Percentiles rank a stretch among this genome's conserved stretches.
These are phyloP conservation scores for Galemys pyrenaicus DNA, from an alignment of 2,113 vertebrate genomes.

Conservation along the genomic window DNA sequence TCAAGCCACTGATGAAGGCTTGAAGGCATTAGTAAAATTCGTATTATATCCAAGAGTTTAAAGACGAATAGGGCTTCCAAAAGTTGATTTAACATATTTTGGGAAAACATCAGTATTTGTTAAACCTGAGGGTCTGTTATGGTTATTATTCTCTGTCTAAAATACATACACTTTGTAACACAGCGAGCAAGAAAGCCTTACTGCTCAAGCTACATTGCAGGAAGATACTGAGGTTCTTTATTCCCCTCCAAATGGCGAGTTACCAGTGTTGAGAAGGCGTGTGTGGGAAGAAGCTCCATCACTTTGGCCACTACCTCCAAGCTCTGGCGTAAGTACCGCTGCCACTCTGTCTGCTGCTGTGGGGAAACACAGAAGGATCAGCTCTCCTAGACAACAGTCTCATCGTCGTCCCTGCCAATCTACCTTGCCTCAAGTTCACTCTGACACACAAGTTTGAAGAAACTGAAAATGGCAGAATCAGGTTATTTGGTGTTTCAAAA, in stretches of 20 bases:
- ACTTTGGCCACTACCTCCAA: constrained; percentile 98
- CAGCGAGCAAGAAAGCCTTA: neutral
- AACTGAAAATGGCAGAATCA: constrained; percentile 26
- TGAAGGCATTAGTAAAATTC: neutral
- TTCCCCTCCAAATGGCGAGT: constrained; percentile 47
- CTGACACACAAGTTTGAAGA: neutral
- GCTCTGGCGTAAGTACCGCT: constrained; percentile 98
- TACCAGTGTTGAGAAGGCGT: constrained; percentile 96
- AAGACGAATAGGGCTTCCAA: neutral
- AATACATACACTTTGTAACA: neutral
- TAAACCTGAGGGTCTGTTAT: neutral
- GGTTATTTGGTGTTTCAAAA: constrained; percentile 39
- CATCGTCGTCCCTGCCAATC: neutral
- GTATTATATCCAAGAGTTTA: neutral
- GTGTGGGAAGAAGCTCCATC: constrained; percentile 98
- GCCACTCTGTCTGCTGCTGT: constrained; percentile 99
- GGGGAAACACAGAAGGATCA: constrained; percentile 64
- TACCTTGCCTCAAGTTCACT: neutral
- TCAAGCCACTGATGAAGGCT: neutral
- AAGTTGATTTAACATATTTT: constrained; percentile 1
- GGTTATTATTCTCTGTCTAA: neutral
- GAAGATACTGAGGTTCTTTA: neutral
- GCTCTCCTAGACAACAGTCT: neutral
- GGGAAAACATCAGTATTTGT: neutral
- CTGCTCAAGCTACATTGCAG: neutral